phyloP scores from a whole-genome alignment of 2,888 invertebrate species.

The Apamea monoglypha region DNA sequence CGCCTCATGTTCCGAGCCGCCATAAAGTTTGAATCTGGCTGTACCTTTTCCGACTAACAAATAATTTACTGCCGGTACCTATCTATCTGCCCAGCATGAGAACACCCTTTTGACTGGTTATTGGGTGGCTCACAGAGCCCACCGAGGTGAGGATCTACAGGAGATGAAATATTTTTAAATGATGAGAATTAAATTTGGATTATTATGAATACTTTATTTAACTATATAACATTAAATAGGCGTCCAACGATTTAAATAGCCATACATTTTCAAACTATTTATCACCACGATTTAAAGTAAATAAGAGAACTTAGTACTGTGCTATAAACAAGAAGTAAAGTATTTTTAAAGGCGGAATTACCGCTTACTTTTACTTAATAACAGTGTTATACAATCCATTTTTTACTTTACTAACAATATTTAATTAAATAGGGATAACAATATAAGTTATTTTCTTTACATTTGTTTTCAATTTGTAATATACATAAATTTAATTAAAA shows the following conservation, averaged over 20 bases:
- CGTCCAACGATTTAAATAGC: slow-evolving; percentile 59
- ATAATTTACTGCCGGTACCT: background rate
- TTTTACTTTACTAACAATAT: slow-evolving; percentile 21
- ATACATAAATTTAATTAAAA: slow-evolving; percentile 9
- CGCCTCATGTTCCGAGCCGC: too few relatives aligned
- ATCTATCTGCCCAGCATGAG: background rate
- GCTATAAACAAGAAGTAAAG: slow-evolving; percentile 28
- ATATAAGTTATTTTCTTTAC: background rate
- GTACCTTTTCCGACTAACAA: background rate
- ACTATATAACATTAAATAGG: slow-evolving; percentile 64
- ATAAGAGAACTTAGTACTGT: slow-evolving; percentile 35
- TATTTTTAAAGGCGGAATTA: slow-evolving; percentile 19
- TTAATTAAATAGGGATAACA: slow-evolving; percentile 29
- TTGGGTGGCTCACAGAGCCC: background rate
- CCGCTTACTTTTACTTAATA: background rate
- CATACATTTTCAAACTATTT: slow-evolving; percentile 51
- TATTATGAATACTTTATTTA: slow-evolving; percentile 66
- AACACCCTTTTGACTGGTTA: background rate
- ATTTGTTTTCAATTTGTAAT: slow-evolving; percentile 1
- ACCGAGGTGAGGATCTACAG: background rate
- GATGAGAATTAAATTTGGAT: slow-evolving; percentile 24
- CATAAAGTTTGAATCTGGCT: too few relatives aligned
- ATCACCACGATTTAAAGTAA: slow-evolving; percentile 41
- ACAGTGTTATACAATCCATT: slow-evolving; percentile 13
- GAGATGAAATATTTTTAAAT: background rate